Evolutionary conservation across 2,888 invertebrate species (phyloP), one percentile per base, ranked within the genome.

Genomic region (Carcina quercana): DNA sequence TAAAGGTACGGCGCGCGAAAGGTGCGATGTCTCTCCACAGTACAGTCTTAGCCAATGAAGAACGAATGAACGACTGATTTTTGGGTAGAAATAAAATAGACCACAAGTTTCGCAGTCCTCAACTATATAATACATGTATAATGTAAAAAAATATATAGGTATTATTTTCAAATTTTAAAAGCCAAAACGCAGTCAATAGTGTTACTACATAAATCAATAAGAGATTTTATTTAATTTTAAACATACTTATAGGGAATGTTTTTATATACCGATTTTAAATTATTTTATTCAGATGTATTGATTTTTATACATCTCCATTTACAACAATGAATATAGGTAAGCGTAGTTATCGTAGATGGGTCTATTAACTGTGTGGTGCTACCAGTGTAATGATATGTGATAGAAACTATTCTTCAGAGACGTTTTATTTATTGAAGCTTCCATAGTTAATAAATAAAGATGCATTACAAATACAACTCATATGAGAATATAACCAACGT

Each of bases 281-380:
- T 71, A 80, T 80, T 80, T 79, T 27, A n/a, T 78, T 78, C 82
- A 80, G 79, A 82, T 78, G 74, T 78, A 80, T 75, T 79, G 66
- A 73, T 76, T 80, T 83, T 80, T 83, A 76, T 83, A 82, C 76
- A 72, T 72, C 78, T 69, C 76, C 74, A 74, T 82, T 75, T 80
- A 82, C 80, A 82, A 76, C 63, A 69, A 60, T 70, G 72, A 74
- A 74, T 31, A 31, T 15, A 25, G 31, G 29, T 79, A 82, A 79
- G 79, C 65, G 74, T 82, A 67, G 66, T 51, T 64, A 57, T 52
- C 50, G 69, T 82, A 79, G 80, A 76, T 74, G 80, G 80, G 78
- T 82, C 79, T 79, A 76, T 78, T 82, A 82, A 82, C 75, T 57
- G 83, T 70, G 82, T 80, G 83, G 83, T 83, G 82, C 82, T 83